phyloP scores from a whole-genome alignment of 2,888 invertebrate species.

The Eupsilia transversa region DNA sequence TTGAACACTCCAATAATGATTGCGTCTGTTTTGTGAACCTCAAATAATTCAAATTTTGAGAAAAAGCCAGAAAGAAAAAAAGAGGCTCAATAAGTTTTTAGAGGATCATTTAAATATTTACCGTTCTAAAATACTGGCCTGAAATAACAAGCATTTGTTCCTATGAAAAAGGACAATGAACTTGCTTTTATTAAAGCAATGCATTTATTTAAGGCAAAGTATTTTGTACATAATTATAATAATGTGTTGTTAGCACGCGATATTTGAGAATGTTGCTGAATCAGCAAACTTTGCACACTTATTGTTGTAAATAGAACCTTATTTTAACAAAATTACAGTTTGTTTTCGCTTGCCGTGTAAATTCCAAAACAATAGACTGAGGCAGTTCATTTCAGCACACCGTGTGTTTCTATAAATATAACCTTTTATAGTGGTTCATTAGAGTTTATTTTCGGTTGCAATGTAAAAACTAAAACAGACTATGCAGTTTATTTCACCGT shows the following conservation, averaged over 20 bases:
- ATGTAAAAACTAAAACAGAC: constrained; percentile 2
- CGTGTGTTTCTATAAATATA: not conserved
- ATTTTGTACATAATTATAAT: constrained; percentile 37
- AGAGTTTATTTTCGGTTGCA: constrained; percentile 14
- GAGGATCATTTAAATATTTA: not conserved
- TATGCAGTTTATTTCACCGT: not conserved
- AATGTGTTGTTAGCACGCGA: constrained; percentile 45
- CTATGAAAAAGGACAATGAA: constrained; percentile 40
- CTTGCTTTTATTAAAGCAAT: constrained; percentile 11
- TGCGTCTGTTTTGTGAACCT: too few relatives aligned
- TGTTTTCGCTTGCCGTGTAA: constrained; percentile 8
- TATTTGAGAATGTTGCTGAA: constrained; percentile 28
- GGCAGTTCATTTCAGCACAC: not conserved
- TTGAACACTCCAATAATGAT: too few relatives aligned
- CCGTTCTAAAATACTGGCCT: not conserved
- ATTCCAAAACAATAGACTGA: constrained; percentile 3
- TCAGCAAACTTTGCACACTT: not conserved
- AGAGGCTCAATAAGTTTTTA: not conserved
- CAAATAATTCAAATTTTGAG: too few relatives aligned
- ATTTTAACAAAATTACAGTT: not conserved
- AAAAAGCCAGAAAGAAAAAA: too few relatives aligned
- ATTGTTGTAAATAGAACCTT: constrained; percentile 4
- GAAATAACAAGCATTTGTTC: constrained; percentile 10
- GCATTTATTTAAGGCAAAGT: constrained; percentile 11
- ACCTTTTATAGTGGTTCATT: not conserved